A percentile compares a stretch with the other conserved stretches of the same genome.
phyloP scores from a whole-genome alignment of 2,113 vertebrate species.

The Psammodynastes pulverulentus region DNA sequence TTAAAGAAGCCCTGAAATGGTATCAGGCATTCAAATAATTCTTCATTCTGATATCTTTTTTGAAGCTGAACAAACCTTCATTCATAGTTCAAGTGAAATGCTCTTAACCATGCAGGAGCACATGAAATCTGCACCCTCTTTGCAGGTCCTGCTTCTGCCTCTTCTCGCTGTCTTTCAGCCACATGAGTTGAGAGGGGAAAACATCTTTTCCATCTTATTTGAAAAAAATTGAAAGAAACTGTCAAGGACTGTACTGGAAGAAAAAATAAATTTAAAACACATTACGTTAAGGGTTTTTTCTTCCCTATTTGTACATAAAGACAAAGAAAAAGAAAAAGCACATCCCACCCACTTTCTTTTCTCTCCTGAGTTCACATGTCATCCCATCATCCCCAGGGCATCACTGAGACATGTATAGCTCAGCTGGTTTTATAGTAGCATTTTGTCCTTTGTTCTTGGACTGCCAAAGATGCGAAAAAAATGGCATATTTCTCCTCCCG shows the following conservation, averaged over 20 bases:
- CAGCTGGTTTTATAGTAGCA: neutral
- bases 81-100: neutral
- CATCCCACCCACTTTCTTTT: neutral
- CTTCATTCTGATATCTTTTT: neutral
- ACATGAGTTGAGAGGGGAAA: neutral
- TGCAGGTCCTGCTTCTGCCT: neutral
- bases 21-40: neutral
- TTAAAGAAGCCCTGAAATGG: neutral
- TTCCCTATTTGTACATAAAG: neutral
- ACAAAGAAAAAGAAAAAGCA: rapidly evolving
- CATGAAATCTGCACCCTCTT: neutral
- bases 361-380: neutral
- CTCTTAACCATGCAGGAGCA: neutral
- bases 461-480: neutral
- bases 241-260: neutral
- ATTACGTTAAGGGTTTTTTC: neutral
- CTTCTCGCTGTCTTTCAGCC: neutral
- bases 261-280: too few species aligned
- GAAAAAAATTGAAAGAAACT: neutral
- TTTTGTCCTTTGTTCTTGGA: neutral
- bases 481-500: rapidly evolving
- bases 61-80: neutral
- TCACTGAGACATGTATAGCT: neutral
- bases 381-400: neutral
- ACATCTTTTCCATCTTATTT: rapidly evolving